Conservation (phyloP, 2,888 invertebrate genomes). For the Drosophila antonietae region DNA sequence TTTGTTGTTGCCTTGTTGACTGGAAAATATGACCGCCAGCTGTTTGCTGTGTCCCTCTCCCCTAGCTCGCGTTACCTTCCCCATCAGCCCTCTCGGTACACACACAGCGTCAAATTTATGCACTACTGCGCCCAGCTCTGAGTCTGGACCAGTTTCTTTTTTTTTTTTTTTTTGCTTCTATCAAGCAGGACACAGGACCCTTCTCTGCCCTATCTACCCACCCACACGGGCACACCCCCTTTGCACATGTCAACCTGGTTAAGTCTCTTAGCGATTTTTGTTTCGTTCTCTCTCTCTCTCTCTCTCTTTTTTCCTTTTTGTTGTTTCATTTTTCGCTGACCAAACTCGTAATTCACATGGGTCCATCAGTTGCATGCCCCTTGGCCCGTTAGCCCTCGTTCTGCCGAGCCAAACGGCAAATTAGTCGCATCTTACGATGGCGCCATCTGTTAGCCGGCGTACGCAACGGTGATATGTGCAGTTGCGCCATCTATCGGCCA, state of each 20-base stretch:
- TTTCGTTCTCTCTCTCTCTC: background rate
- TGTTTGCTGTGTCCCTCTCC: slow-evolving; percentile 66
- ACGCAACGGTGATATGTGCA: background rate
- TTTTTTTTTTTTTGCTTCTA: background rate
- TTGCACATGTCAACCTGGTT: slow-evolving; percentile 41
- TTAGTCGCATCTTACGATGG: slow-evolving; percentile 13
- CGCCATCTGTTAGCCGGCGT: slow-evolving; percentile 58
- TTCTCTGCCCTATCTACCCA: background rate
- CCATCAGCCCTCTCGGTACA: background rate
- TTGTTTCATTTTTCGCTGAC: slow-evolving; percentile 24
- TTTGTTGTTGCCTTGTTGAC: slow-evolving; percentile 80
- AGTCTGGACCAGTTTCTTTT: slow-evolving; percentile 7
- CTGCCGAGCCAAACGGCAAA: background rate
- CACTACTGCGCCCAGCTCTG: slow-evolving; percentile 29
- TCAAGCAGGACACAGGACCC: background rate
- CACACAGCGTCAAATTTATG: slow-evolving; percentile 57
- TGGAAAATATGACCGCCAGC: slow-evolving; percentile 79
- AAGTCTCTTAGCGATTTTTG: slow-evolving; percentile 27
- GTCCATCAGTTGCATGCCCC: background rate
- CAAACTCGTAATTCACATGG: slow-evolving; percentile 16
- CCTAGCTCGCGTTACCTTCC: background rate
- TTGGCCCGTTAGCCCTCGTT: background rate
- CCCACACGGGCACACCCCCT: background rate
- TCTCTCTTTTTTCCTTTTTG: background rate
- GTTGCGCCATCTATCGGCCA: slow-evolving; percentile 59